Evolutionary conservation across 1,140 invertebrate genomes (phyloP).

Genomic region (Asbolus verrucosus): DNA sequence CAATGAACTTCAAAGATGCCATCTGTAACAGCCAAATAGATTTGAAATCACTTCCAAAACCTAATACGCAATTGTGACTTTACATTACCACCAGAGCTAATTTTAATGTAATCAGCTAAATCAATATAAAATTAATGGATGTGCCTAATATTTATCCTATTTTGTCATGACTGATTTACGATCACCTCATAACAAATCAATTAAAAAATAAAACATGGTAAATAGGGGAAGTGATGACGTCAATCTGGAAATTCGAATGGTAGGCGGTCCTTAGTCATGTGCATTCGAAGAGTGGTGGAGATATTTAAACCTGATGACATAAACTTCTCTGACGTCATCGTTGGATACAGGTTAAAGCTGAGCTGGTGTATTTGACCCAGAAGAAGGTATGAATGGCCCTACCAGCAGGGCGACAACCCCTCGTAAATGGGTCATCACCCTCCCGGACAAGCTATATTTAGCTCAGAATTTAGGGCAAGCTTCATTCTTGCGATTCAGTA

Average conservation of each 20-base stretch:
- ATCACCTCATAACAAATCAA: too few relatives aligned
- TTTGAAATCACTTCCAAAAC: constrained; percentile 4
- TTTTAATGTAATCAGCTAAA: too few relatives aligned
- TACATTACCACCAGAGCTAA: background rate
- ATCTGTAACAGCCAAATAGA: constrained; percentile 33
- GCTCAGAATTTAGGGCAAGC: constrained; percentile 38
- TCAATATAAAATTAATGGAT: too few relatives aligned
- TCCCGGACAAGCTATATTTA: constrained; percentile 54
- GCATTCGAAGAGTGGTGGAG: constrained; percentile 33
- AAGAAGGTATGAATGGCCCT: constrained; percentile 62
- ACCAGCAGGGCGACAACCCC: constrained; percentile 61
- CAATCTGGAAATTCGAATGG: constrained; percentile 34
- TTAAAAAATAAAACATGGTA: constrained; percentile 25
- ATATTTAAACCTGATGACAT: constrained; percentile 35
- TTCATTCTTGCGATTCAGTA: constrained; percentile 23
- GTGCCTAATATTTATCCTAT: too few relatives aligned
- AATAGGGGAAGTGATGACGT: constrained; percentile 43
- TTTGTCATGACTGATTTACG: background rate
- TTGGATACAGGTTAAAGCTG: constrained; percentile 19
- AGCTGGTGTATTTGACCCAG: constrained; percentile 56
- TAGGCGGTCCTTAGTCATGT: constrained; percentile 19
- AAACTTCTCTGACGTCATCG: constrained; percentile 23
- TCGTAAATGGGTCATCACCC: constrained; percentile 55
- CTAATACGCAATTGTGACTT: background rate
- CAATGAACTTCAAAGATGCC: constrained; percentile 42